A percentile compares a stretch with the other conserved stretches of the same genome.
phyloP scores from a whole-genome alignment of 1,140 invertebrate species.

The Agraylea sexmaculata region DNA sequence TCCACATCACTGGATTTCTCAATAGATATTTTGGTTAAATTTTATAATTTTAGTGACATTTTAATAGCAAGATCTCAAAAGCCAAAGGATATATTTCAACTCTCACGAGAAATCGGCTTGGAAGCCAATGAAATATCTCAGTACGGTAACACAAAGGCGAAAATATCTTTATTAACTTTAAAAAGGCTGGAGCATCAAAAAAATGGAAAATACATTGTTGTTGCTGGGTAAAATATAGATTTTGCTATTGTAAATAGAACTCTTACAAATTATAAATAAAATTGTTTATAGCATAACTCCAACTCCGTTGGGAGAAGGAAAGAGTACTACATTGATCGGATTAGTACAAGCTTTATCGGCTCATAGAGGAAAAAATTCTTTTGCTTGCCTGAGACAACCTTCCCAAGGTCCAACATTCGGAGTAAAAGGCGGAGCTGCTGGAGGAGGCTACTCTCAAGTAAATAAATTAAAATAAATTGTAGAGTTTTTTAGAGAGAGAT shows the following conservation, averaged over 20 bases:
- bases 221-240: slow-evolving; percentile 62
- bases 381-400: slow-evolving; percentile 95
- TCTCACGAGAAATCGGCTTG: slow-evolving; percentile 82
- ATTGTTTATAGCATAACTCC: slow-evolving; percentile 73
- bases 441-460: slow-evolving; percentile 80
- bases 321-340: slow-evolving; percentile 92
- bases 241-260: slow-evolving; percentile 10
- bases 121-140: slow-evolving; percentile 67
- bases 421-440: slow-evolving; percentile 93
- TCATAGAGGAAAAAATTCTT: slow-evolving; percentile 74
- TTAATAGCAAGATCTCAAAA: slow-evolving; percentile 75
- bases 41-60: slow-evolving; percentile 59
- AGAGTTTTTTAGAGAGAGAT: slow-evolving; percentile 3
- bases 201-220: slow-evolving; percentile 88
- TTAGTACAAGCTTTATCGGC: slow-evolving; percentile 84
- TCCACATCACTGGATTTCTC: background rate
- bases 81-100: slow-evolving; percentile 67
- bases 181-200: slow-evolving; percentile 56
- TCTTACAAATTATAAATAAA: no score
- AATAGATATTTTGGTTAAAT: slow-evolving; percentile 2
- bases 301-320: slow-evolving; percentile 94
- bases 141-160: slow-evolving; percentile 93
- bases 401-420: slow-evolving; percentile 98
- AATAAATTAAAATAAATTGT: slow-evolving; percentile 3
- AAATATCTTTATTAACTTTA: slow-evolving; percentile 76